Evolutionary conservation across 2,888 invertebrate species (phyloP), one percentile per base, ranked within the genome.

Genomic region (Scotopteryx bipunctaria): DNA sequence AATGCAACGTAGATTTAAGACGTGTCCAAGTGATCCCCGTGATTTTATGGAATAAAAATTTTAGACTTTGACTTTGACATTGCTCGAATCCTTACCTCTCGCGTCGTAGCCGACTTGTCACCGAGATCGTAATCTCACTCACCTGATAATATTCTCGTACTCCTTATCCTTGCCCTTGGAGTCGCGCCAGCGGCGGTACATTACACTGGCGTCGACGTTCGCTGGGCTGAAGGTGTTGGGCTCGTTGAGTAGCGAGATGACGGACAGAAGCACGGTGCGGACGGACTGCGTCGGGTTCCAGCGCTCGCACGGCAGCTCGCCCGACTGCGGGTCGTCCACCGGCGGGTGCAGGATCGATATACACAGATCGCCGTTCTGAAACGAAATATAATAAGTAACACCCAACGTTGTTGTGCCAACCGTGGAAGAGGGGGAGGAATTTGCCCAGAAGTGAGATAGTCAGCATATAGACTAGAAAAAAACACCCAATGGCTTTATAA

Each of bases 211-310:
- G 92, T 99, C 99, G 16, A 99, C 99, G 84, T 99, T 99, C 66
- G 99, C 99, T 36, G 99, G 99, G 73, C 99, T 99, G 91, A 95
- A 99, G 62, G 99, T 99, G 91, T 99, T 99, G 61, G 99, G 99
- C 91, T 99, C 99, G 91, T 99, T 99, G 75, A 99, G 93, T 63
- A 99, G 93, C 9, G 99, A 99, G 78, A 99, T 99, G 69, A 99
- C 99, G 57, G 99, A 99, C 57, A 99, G 93, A 63, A 99, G 93
- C 73, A 99, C 98, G 42, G 99, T 99, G 83, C 99, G 96, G 77
- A 99, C 99, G 77, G 97, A 99, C 91, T 99, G 99, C 64, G 99
- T 99, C 45, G 99, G 99, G 92, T 99, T 99, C 99, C 99, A 99
- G 85, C 99, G 95, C 90, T 99, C 99, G 89, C 99, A 99, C 0